Conservation (phyloP, 2,113 vertebrate genomes). For the Tauraco erythrolophus region DNA sequence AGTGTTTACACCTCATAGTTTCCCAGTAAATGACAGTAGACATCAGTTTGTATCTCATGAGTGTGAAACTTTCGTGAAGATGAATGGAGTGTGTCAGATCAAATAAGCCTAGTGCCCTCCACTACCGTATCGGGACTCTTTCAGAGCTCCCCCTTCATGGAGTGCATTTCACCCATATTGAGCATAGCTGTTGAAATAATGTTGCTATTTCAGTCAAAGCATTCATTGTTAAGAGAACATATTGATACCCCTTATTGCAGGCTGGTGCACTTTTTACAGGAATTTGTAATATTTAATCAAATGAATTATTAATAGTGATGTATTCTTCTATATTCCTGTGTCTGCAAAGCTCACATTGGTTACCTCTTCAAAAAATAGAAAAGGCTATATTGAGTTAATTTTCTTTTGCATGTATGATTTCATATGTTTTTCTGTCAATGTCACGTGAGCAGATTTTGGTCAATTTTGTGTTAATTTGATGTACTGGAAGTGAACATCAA, state of each 20-base stretch:
- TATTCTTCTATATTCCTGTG: background rate
- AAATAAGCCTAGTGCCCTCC: constrained; percentile 31
- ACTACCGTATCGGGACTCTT: background rate
- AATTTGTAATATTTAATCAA: background rate
- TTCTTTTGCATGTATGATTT: background rate
- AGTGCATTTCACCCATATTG: background rate
- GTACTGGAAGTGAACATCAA: background rate
- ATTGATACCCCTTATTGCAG: background rate
- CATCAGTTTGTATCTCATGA: constrained; percentile 36
- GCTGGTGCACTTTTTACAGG: background rate
- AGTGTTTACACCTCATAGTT: constrained; percentile 32
- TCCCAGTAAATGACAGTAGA: constrained; percentile 43
- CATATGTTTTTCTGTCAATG: background rate
- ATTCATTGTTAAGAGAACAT: background rate
- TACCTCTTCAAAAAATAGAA: background rate
- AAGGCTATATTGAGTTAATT: background rate
- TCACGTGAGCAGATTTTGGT: background rate
- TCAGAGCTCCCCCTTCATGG: background rate
- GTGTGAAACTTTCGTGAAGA: constrained; percentile 63
- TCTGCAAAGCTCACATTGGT: background rate
- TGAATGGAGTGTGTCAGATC: constrained; percentile 47
- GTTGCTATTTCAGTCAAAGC: background rate
- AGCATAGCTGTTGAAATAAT: background rate
- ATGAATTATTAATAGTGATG: background rate
- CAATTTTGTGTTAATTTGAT: background rate